Conservation (phyloP, 2,888 invertebrate genomes). For the Adelphocoris suturalis region DNA sequence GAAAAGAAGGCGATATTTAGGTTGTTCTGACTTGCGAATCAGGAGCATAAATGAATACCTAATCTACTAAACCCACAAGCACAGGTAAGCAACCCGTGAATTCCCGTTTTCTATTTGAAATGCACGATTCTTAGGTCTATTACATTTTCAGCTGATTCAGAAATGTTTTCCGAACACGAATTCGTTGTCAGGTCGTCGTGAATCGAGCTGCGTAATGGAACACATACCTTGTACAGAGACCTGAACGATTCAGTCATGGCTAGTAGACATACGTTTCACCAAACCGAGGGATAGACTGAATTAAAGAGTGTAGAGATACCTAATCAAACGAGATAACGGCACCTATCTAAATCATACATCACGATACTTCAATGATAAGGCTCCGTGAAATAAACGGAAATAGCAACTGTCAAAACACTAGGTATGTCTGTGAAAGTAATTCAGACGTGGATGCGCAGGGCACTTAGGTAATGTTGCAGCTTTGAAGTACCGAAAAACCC, state of each 20-base stretch:
- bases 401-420: conserved; percentile 11
- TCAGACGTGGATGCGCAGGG: neutral
- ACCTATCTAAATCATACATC: conserved; percentile 17
- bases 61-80: too few relatives aligned
- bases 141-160: neutral
- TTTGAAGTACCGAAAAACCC: too few relatives aligned
- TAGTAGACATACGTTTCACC: neutral
- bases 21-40: too few relatives aligned
- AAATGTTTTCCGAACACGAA: neutral
- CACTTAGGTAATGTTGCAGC: too few relatives aligned
- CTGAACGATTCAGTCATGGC: conserved; percentile 53
- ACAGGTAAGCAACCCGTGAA: too few relatives aligned
- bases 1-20: too few relatives aligned
- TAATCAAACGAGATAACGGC: conserved; percentile 35
- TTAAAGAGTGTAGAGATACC: neutral
- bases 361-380: conserved; percentile 29
- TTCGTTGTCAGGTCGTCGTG: neutral
- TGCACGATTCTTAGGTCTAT: too few relatives aligned
- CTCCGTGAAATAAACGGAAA: neutral
- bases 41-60: too few relatives aligned
- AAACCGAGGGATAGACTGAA: neutral
- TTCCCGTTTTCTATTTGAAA: too few relatives aligned
- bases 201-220: neutral
- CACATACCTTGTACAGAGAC: conserved; percentile 60
- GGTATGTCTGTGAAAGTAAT: neutral